Evolutionary conservation across 2,113 vertebrate species (phyloP).

Genomic region (Ranitomeya imitator): DNA sequence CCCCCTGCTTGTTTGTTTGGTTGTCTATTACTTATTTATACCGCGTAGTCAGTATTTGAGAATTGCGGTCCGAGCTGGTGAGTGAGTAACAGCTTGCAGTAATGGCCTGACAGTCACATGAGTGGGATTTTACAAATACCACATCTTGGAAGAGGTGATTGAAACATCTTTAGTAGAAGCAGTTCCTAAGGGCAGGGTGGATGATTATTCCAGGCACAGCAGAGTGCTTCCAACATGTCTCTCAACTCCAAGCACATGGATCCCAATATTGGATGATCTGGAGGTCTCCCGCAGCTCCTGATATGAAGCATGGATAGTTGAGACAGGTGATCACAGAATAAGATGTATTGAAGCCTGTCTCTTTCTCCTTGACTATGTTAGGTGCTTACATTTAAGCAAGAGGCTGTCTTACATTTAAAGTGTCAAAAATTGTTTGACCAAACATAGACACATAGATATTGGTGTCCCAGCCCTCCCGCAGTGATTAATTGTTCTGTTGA

Average conservation of each 20-base stretch:
- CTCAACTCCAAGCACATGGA: conserved; percentile 50
- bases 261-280: conserved; percentile 21
- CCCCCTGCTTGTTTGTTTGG: conserved; percentile 57
- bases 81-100: conserved; percentile 68
- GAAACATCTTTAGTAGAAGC: conserved; percentile 39
- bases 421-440: conserved; percentile 15
- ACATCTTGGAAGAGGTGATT: not conserved
- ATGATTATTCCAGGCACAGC: not conserved
- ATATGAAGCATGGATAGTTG: conserved; percentile 13
- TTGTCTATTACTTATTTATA: conserved; percentile 68
- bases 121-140: conserved; percentile 58
- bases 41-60: conserved; percentile 70
- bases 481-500: conserved; percentile 38
- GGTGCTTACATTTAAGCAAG: not conserved
- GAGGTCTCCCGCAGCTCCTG: conserved; percentile 45
- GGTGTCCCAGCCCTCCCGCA: not conserved
- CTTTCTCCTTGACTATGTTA: conserved; percentile 12
- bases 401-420: conserved; percentile 25
- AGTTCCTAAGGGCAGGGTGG: conserved; percentile 12
- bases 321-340: conserved; percentile 39
- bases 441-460: conserved; percentile 24
- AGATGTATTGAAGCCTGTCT: conserved; percentile 28
- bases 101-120: conserved; percentile 66
- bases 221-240: conserved; percentile 40
- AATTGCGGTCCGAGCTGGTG: conserved; percentile 68